Conservation (phyloP, 2,888 invertebrate genomes). For the Scrobipalpa atriplicella region DNA sequence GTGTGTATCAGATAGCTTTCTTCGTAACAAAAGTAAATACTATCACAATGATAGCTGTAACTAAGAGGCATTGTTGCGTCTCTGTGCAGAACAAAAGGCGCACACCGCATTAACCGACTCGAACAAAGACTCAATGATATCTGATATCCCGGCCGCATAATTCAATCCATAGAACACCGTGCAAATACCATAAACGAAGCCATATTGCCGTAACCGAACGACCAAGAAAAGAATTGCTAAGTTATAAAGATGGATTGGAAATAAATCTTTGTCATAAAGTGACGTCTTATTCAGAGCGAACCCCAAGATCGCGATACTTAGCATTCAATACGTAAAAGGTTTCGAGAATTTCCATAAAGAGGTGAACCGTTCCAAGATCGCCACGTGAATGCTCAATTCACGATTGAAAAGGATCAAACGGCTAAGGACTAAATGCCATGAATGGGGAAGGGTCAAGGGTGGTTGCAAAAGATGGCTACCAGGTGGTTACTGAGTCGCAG, state of each 20-base stretch:
- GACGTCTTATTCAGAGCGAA: neutral
- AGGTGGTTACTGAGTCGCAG: constrained; percentile 49
- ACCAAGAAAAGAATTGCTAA: neutral
- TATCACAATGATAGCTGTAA: constrained; percentile 3
- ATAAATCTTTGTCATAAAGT: neutral
- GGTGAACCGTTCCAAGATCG: neutral
- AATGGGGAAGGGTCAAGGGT: constrained; percentile 45
- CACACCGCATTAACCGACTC: constrained; percentile 24
- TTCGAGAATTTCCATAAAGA: constrained; percentile 13
- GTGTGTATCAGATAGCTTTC: constrained; percentile 17
- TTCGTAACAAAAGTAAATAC: constrained; percentile 10
- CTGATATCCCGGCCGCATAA: constrained; percentile 37
- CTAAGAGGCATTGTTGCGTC: constrained; percentile 20
- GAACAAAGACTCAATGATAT: constrained; percentile 42
- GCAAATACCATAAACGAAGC: constrained; percentile 24
- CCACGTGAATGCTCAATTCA: neutral
- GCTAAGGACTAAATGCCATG: constrained; percentile 8
- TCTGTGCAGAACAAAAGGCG: constrained; percentile 20
- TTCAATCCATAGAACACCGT: constrained; percentile 4
- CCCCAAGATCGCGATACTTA: neutral
- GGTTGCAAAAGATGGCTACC: constrained; percentile 45
- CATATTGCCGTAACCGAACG: constrained; percentile 3
- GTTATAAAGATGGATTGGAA: constrained; percentile 1
- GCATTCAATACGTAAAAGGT: neutral
- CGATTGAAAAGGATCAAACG: constrained; percentile 11